phyloP scores from a whole-genome alignment of 2,797 vertebrate species.

The Sebastes alutus region DNA sequence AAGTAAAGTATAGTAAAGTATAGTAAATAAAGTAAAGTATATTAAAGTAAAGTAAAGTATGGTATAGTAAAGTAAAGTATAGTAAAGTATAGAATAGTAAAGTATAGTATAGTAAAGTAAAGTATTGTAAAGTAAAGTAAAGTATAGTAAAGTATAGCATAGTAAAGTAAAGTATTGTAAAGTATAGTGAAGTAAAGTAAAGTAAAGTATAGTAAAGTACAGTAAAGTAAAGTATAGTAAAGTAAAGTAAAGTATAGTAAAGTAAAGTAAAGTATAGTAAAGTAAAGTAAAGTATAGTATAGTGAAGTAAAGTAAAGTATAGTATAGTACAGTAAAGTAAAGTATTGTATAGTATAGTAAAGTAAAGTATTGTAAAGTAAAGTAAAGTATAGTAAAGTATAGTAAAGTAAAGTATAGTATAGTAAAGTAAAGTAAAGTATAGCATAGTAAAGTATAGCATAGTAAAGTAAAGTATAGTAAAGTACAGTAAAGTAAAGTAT shows the following conservation, averaged over 20 bases:
- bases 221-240: not conserved
- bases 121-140: fast-evolving
- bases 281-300: fast-evolving
- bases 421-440: no score
- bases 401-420: fast-evolving
- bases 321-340: fast-evolving
- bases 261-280: fast-evolving
- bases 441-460: no score
- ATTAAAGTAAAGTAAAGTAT: fast-evolving
- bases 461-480: no score
- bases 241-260: no score
- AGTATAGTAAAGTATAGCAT: fast-evolving
- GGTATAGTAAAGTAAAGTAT: fast-evolving
- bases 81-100: fast-evolving
- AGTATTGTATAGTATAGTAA: no score
- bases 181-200: no score
- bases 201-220: no score
- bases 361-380: fast-evolving
- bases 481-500: fast-evolving
- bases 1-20: no score
- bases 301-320: no score
- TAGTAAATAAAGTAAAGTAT: no score
- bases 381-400: fast-evolving
- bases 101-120: no score
- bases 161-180: fast-evolving